phyloP scores from a whole-genome alignment of 2,113 vertebrate genomes.

The Platichthys flesus region DNA sequence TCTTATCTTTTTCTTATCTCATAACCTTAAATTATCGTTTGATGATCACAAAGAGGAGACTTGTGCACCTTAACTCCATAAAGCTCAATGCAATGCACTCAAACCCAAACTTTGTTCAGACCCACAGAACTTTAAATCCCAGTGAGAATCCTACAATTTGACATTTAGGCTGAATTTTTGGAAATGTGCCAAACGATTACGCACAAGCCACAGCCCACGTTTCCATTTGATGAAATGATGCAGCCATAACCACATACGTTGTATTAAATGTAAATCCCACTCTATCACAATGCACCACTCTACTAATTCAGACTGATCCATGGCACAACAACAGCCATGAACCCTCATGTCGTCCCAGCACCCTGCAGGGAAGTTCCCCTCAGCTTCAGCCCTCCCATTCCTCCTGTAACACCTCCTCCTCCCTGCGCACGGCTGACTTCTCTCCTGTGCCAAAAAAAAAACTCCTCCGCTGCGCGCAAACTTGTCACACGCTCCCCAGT shows the following conservation, averaged over 20 bases:
- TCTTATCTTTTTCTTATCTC: too few relatives aligned
- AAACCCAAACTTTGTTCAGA: not conserved
- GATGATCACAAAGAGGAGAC: too few relatives aligned
- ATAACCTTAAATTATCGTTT: too few relatives aligned
- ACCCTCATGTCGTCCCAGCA: not conserved
- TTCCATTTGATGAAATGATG: not conserved
- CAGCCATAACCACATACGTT: too few relatives aligned
- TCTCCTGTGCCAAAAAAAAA: conserved; percentile 66
- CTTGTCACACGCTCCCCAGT: conserved; percentile 46
- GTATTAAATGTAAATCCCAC: too few relatives aligned
- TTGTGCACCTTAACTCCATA: too few relatives aligned
- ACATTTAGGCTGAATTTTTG: not conserved
- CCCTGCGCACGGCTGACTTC: conserved; percentile 3
- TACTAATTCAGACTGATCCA: not conserved
- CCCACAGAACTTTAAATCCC: not conserved
- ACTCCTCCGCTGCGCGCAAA: conserved; percentile 60
- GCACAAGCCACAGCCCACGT: not conserved
- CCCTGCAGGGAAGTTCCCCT: conserved; percentile 38
- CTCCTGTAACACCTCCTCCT: conserved; percentile 51
- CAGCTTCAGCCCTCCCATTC: conserved; percentile 57
- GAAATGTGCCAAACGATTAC: not conserved
- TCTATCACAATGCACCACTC: too few relatives aligned
- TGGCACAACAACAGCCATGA: not conserved
- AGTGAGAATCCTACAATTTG: not conserved
- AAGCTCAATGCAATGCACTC: too few relatives aligned